Conservation (phyloP, 1,140 invertebrate species). For the Drosophila orosa region DNA sequence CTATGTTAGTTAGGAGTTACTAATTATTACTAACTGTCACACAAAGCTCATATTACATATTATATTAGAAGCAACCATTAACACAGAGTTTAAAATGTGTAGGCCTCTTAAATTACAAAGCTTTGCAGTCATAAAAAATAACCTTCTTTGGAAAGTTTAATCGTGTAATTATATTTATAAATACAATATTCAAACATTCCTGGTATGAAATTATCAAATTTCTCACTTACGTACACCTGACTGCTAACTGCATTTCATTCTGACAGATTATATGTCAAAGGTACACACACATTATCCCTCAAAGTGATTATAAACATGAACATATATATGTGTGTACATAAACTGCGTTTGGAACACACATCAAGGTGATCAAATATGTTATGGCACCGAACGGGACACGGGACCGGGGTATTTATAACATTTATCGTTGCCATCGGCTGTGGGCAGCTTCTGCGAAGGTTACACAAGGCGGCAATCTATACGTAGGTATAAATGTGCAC, state of each 20-base stretch:
- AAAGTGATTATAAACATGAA: slow-evolving; percentile 23
- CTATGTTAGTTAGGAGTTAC: background rate
- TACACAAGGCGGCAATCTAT: slow-evolving; percentile 6
- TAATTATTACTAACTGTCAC: too few species aligned
- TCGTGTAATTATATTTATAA: background rate
- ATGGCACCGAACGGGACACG: slow-evolving; percentile 9
- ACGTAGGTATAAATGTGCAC: background rate
- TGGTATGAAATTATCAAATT: background rate
- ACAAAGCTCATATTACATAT: too few species aligned
- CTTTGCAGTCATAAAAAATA: background rate
- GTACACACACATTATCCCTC: slow-evolving; percentile 19
- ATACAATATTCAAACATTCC: background rate
- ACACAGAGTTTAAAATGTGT: background rate
- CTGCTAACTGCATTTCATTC: slow-evolving; percentile 5
- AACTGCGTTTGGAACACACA: slow-evolving; percentile 20
- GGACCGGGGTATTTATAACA: slow-evolving; percentile 19
- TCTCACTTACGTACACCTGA: background rate
- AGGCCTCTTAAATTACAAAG: background rate
- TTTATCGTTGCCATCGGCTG: slow-evolving; percentile 12
- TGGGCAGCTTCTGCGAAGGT: slow-evolving; percentile 18
- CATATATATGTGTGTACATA: background rate
- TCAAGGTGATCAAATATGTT: slow-evolving; percentile 25
- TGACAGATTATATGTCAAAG: slow-evolving; percentile 26
- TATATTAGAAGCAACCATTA: background rate
- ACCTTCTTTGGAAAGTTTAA: background rate